Evolutionary conservation across 2,113 vertebrate genomes (phyloP), one percentile per base, ranked within the genome.

Genomic region (Leptodactylus fuscus): DNA sequence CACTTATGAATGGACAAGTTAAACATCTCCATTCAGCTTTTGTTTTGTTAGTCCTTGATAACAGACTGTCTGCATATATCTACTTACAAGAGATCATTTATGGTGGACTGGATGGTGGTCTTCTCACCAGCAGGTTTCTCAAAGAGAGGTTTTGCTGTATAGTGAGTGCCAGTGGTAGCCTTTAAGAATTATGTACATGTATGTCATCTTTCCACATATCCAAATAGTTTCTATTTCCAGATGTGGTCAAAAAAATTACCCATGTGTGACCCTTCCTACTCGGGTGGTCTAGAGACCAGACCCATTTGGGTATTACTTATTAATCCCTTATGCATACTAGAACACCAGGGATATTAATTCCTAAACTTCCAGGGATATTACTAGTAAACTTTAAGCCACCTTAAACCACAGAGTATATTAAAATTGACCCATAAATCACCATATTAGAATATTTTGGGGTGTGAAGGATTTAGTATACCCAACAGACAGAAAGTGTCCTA

Each of bases 1-100:
- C 36, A 60, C 44, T 71, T 80, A 55, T 81, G 49, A 73, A 86
- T 71, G 36, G 69, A 70, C 32, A 8, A 32, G 60, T 85, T 36
- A 79, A 38, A 46, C 13, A 76, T 36, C n/a, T 73, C 48, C 46
- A 49, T n/a, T 27, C 22, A 58, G 76, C 80, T 29, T 41, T 29
- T 46, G 69, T 58, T 74, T 83, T 82, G 20, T 18, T 73, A 82
- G 48, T 55, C 53, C 53, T 53, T 36, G 29, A 55, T 36, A 55
- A 27, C 34, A 38, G 18, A 22, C 13, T 60, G 34, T 38, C 34
- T 79, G 41, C 5, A 53, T 8, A 18, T 10, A 58, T 41, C 22
- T 41, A 22, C 34, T n/a, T 12, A 55, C 32, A 78, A 10, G 18
- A 53, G 27, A 55, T 77, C 51, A 24, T 41, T 79, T 79, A 12